Base-by-base conservation (phyloP, 2,888 invertebrate species). In the Herminia tarsipennalis region DNA sequence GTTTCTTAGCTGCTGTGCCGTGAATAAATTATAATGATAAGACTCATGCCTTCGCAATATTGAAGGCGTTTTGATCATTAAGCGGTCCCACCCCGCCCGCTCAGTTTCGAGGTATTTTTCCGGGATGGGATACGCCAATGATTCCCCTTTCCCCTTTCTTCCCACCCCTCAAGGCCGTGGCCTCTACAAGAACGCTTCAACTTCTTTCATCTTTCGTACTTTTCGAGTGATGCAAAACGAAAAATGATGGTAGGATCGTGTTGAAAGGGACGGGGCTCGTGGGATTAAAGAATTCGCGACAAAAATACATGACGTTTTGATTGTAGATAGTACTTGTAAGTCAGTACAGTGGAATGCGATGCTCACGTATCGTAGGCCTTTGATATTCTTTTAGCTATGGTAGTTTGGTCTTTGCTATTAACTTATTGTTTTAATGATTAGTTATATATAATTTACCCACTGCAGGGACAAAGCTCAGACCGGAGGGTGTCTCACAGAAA, bases 1-100 rank as follows among this genome's bases (percentile, higher is more conserved):
- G 65, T 66, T 72, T 65, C 72, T 69, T 69, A 70, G 74, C 74
- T 75, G 79, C 76, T 81, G 70, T 75, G 75, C 76, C 76, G 74
- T 88, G 88, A 89, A 90, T 89, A 88, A 90, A 88, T 89, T 87
- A 89, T 88, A 85, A 86, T 80, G 86, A 86, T 86, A 87, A 86
- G 84, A 78, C 78, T 73, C 75, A 73, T 80, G 81, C 79, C 83
- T 81, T 81, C 81, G 84, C 82, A 83, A 84, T 88, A 88, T 88
- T 87, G 85, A 82, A 85, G 86, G 82, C 85, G 86, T 85, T 86
- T 83, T 86, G 86, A 88, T 88, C 87, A 86, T 86, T 86, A 86
- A 83, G 76, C 69, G 76, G 49, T 48, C 57, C 65, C 59, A 61
- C 71, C 66, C 66, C 56, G 51, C 72, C 73, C 69, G 62, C 72